Evolutionary conservation across 2,113 vertebrate species (phyloP), one percentile per base, ranked within the genome.

Genomic region (Ailurus styani): DNA sequence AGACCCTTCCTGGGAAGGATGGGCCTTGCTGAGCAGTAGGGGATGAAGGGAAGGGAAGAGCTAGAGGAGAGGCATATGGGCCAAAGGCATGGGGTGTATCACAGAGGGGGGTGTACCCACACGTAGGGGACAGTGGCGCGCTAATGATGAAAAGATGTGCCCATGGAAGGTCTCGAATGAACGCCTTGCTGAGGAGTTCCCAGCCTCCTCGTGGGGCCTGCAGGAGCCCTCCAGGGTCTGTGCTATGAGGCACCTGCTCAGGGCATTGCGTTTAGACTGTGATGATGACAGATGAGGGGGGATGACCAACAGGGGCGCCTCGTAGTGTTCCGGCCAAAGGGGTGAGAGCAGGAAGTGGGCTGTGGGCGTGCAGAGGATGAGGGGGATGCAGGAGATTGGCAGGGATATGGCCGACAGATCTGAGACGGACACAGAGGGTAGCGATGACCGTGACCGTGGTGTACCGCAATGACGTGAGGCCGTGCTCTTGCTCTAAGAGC

Each of bases 71-170:
- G 2, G 4, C 12, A 0, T 42, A 5, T 12, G 17, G 52, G 50
- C 66, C 50, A 18, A 21, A 55, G 29, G 14, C 0, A 0, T 23
- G 31, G 57, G 5, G 0, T 31, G 1, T 37, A 0, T 73, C 62
- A 31, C 10, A 29, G 73, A 52, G 50, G 66, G 50, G 4, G 2
- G 3, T 14, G 40, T 2, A 4, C 45, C 54, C 34, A 37, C 52
- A 8, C 10, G 42, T 31, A 34, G 57, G 66, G 42, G 31, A 20
- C 1, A 7, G 66, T 7, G 31, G 57, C 18, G 23, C n/a, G 6
- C 0, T 34, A 27, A 20, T 12, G 1, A 23, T 13, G 77, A 55
- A 45, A 23, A 54, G 70, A 9, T 25, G 40, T 64, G 3, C 40
- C 62, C 31, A 3, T 11, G 8, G 31, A 50, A 37, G 68, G 64